Evolutionary conservation across 2,113 vertebrate species (phyloP), one percentile per base, ranked within the genome.

Genomic region (Albula glossodonta): DNA sequence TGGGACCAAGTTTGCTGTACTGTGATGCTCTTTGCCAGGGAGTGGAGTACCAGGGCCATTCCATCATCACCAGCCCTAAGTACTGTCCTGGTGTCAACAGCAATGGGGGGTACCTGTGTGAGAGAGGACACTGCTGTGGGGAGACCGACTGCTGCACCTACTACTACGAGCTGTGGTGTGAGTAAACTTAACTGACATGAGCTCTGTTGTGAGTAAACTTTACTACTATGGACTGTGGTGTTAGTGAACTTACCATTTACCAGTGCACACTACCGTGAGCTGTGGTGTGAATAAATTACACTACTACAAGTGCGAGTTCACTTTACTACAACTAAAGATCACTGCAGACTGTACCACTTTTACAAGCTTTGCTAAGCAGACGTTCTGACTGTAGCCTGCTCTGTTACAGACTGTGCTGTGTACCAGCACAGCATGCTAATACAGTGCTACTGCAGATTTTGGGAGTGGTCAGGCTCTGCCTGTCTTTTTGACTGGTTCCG

Each of bases 141-240:
- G 98, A 98, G 93, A 97, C 95, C 0, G 97, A 97, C 91, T 99
- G 98, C 96, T 99, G 98, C 88, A 98, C 97, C 70, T 98, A 98
- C 95, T 99, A 98, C 94, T 99, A 98, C 82, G 97, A 99, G 92
- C 96, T 99, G 89, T 99, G 84, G 84, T 85, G 84, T 85, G 78
- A 85, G 84, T 85, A 19, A 49, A 31, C 51, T 41, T 41, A 49
- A 53, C 22, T 63, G 66, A 2, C 5, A 12, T 56, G 53, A 56
- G 53, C 53, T 56, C 53, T 56, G 53, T 7, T 56, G 53, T 56
- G 53, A 74, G 17, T 74, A 31, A 8, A 74, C n/a, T 22, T 31
- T 74, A 74, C 66, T 74, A 31, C 60, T 63, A 19, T n/a, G 66
- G 25, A n/a, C 66, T 74, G 4, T 74, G 98, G 97, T 98, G 98